Conservation (phyloP, 2,888 invertebrate species). For the Eugnorisma glareosa region DNA sequence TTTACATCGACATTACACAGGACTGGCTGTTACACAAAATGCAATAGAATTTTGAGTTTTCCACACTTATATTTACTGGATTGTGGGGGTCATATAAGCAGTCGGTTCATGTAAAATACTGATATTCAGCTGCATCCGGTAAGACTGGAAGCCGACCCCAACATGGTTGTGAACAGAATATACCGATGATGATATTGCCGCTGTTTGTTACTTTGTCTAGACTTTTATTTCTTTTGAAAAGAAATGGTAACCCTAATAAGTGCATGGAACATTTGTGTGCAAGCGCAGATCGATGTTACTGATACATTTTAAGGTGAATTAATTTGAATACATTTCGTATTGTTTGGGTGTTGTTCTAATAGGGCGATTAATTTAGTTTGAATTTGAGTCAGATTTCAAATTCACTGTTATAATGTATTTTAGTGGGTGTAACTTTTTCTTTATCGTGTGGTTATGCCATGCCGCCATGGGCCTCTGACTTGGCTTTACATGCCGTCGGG, state of each 20-base stretch:
- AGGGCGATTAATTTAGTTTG: constrained; percentile 20
- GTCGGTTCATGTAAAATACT: too few relatives aligned
- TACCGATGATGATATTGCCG: neutral
- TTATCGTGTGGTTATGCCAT: too few relatives aligned
- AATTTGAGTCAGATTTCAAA: neutral
- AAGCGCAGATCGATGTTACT: constrained; percentile 68
- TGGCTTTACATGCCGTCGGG: too few relatives aligned
- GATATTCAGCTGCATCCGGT: neutral
- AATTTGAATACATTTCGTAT: constrained; percentile 71
- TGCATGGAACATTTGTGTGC: constrained; percentile 75
- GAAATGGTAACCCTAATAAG: constrained; percentile 60
- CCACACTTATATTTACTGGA: too few relatives aligned
- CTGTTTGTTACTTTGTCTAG: neutral
- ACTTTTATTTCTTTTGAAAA: neutral
- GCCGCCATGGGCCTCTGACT: too few relatives aligned
- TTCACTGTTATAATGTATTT: neutral
- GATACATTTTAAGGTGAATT: constrained; percentile 79
- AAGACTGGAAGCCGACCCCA: neutral
- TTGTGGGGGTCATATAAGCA: too few relatives aligned
- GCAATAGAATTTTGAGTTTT: too few relatives aligned
- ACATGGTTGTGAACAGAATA: neutral
- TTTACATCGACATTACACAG: too few relatives aligned
- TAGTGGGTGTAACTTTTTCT: too few relatives aligned
- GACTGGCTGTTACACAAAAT: too few relatives aligned
- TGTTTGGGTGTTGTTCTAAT: constrained; percentile 44